These are phyloP conservation scores for Pristionchus exspectatus DNA, from an alignment of 2,888 invertebrate species.

Conservation along the genomic window DNA sequence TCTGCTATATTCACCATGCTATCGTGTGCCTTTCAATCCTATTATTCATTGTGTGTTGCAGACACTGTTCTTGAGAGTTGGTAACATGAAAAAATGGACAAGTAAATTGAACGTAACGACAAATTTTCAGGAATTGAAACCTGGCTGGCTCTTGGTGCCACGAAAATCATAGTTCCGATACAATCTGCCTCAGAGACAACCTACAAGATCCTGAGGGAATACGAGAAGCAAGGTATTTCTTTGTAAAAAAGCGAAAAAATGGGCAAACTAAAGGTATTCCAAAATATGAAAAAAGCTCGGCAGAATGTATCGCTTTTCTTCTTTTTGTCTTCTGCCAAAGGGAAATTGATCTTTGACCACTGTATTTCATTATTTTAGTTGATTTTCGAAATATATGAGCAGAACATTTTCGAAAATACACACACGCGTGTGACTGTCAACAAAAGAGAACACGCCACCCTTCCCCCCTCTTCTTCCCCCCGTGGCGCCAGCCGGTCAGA, in stretches of 20 bases:
- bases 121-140: constrained; percentile 55
- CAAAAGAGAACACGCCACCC: neutral
- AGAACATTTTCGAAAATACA: neutral
- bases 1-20: neutral
- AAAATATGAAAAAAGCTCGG: no score
- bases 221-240: constrained; percentile 70
- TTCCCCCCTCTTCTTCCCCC: neutral
- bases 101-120: neutral
- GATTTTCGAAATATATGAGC: neutral
- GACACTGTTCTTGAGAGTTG: neutral
- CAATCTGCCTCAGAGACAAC: constrained; percentile 76
- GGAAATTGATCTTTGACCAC: no score
- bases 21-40: neutral
- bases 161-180: constrained; percentile 75
- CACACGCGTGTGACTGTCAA: neutral
- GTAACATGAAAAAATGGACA: neutral
- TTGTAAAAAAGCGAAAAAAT: no score
- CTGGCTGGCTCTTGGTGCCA: constrained; percentile 77
- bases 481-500: no score
- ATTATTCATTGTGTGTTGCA: neutral
- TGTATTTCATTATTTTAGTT: no score
- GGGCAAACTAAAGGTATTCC: no score
- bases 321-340: no score
- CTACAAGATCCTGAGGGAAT: constrained; percentile 71
- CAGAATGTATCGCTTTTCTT: no score